These are phyloP conservation scores for Urocolius indicus DNA, from an alignment of 2,113 vertebrate species.

Conservation along the genomic window DNA sequence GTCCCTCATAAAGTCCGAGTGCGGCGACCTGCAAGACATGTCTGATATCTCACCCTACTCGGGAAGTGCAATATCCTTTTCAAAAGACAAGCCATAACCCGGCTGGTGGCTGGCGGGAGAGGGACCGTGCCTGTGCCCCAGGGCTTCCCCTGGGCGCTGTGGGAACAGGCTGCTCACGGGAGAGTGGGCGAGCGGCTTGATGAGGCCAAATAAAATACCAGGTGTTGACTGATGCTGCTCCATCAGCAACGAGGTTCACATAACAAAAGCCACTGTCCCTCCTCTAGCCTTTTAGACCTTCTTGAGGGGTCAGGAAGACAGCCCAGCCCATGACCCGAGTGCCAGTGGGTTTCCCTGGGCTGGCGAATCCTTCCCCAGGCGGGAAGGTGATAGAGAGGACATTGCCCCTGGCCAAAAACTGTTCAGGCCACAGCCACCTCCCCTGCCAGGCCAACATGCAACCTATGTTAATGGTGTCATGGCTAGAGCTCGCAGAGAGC, in stretches of 20 bases:
- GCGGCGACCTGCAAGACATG: slow-evolving; percentile 97
- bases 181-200: neutral
- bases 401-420: neutral
- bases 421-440: accelerated
- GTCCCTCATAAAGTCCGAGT: slow-evolving; percentile 99
- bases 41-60: slow-evolving; percentile 97
- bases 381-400: neutral
- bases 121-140: accelerated
- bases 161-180: accelerated
- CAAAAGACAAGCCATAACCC: neutral
- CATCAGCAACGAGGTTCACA: neutral
- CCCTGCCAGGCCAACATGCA: neutral
- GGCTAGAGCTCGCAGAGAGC: neutral
- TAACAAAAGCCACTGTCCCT: neutral
- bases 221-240: neutral
- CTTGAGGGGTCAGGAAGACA: neutral
- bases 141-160: neutral
- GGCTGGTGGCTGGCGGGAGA: neutral
- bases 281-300: neutral
- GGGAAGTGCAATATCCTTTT: slow-evolving; percentile 99
- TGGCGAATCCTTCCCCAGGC: neutral
- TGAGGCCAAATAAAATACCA: neutral
- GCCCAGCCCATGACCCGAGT: neutral
- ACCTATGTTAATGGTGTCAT: neutral
- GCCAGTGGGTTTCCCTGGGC: neutral